These are phyloP conservation scores for Monopis laevigella DNA, from an alignment of 2,888 invertebrate genomes.

Conservation along the genomic window DNA sequence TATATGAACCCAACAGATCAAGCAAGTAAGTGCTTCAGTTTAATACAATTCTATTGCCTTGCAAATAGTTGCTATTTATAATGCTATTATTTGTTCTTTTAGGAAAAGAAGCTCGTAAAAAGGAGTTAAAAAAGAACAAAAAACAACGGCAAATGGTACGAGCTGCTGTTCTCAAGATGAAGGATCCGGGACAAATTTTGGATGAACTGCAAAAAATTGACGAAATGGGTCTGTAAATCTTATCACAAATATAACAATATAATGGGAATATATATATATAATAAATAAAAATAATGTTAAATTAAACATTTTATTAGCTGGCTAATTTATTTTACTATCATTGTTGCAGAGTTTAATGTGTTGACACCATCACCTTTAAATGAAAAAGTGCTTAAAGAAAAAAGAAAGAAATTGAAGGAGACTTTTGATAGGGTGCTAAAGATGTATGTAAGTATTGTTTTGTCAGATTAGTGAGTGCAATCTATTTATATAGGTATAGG, in stretches of 20 bases:
- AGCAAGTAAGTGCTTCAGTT: constrained; percentile 80
- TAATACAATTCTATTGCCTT: neutral
- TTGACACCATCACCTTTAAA: constrained; percentile 93
- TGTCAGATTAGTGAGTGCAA: too few species aligned
- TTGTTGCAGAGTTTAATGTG: constrained; percentile 87
- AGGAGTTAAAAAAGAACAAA: constrained; percentile 98
- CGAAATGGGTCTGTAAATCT: constrained; percentile 84
- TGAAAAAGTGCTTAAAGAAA: constrained; percentile 96
- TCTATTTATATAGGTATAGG: too few species aligned
- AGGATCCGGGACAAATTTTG: constrained; percentile 94
- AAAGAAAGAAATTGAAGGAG: constrained; percentile 93
- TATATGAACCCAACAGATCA: constrained; percentile 99
- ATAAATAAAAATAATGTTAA: too few species aligned
- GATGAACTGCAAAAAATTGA: constrained; percentile 98
- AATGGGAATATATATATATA: neutral
- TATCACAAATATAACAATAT: neutral
- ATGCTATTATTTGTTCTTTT: constrained; percentile 14
- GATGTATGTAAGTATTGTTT: constrained; percentile 96
- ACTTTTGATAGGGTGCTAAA: constrained; percentile 93
- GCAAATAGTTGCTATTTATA: neutral
- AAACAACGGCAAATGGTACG: constrained; percentile 95
- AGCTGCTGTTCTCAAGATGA: constrained; percentile 96
- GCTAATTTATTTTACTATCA: too few species aligned
- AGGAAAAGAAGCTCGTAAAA: constrained; percentile 98
- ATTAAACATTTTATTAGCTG: too few species aligned